Base-by-base conservation (phyloP, 1,140 invertebrate genomes). In the Atopsyche davidsoni region DNA sequence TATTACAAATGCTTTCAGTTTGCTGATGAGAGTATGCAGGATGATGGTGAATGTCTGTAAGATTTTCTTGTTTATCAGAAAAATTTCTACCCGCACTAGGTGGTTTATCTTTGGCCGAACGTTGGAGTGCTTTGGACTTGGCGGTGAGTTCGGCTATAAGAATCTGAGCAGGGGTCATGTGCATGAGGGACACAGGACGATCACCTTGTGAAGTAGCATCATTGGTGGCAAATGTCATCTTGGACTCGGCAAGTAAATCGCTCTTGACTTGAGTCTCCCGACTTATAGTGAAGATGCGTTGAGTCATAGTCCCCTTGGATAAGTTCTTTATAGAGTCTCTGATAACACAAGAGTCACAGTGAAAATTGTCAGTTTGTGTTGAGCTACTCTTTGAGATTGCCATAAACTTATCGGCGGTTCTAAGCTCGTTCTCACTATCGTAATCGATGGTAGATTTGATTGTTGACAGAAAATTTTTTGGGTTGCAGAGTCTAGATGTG, bases 81-180 rank as follows among this genome's bases (percentile, higher is more conserved):
- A n/a, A n/a, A n/a, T n/a, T n/a, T n/a, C n/a, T n/a, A n/a, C n/a
- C n/a, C n/a, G n/a, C n/a, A n/a, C n/a, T n/a, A n/a, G n/a, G n/a
- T n/a, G n/a, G n/a, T n/a, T n/a, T n/a, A n/a, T n/a, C n/a, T n/a
- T n/a, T n/a, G n/a, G n/a, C n/a, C n/a, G n/a, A n/a, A n/a, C n/a
- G n/a, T n/a, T n/a, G n/a, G n/a, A n/a, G n/a, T n/a, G n/a, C n/a
- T n/a, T n/a, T n/a, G n/a, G n/a, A n/a, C n/a, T n/a, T n/a, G n/a
- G n/a, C n/a, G n/a, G n/a, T n/a, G n/a, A n/a, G n/a, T n/a, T n/a
- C 50, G 17, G 50, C 46, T 4, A 46, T 48, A 1, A 57, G 36
- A 10, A 57, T 53, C 28, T 57, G 50, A 35, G 55, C 55, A 4
- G 55, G 51, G 13, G 55, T 57, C 50, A 57, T 49, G 36, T 53